phyloP scores from a whole-genome alignment of 2,797 vertebrate genomes.

The Cynodonichthys magdalenae region DNA sequence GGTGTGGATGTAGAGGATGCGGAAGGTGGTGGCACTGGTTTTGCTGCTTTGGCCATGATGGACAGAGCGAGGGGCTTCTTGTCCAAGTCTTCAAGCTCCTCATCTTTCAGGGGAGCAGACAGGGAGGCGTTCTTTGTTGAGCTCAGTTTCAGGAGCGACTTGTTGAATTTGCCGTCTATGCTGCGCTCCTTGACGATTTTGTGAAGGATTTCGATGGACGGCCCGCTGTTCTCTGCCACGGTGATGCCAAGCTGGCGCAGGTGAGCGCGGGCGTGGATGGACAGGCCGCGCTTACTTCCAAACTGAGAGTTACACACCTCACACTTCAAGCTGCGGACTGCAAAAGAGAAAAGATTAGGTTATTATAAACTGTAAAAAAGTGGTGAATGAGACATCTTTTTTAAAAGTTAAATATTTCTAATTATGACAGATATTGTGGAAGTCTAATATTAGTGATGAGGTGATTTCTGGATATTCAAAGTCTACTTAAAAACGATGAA shows the following conservation, averaged over 20 bases:
- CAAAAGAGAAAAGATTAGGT: neutral
- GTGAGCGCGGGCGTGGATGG: constrained; percentile 92
- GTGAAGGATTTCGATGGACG: constrained; percentile 89
- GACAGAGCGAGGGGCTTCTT: constrained; percentile 72
- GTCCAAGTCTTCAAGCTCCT: constrained; percentile 71
- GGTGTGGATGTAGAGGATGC: constrained; percentile 61
- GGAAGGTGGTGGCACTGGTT: constrained; percentile 57
- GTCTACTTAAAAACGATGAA: too few relatives aligned
- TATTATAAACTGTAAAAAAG: neutral
- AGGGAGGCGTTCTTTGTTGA: constrained; percentile 70
- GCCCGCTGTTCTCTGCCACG: constrained; percentile 88
- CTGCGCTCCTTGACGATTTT: constrained; percentile 88
- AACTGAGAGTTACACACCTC: constrained; percentile 89
- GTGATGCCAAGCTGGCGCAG: constrained; percentile 89
- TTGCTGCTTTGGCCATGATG: constrained; percentile 64
- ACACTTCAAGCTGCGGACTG: constrained; percentile 80
- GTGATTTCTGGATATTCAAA: too few relatives aligned
- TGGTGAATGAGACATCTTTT: too few relatives aligned
- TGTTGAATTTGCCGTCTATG: constrained; percentile 57
- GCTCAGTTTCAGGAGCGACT: constrained; percentile 35
- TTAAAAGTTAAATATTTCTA: too few relatives aligned
- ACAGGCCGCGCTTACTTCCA: constrained; percentile 88
- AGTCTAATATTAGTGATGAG: too few relatives aligned
- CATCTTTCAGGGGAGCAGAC: constrained; percentile 48
- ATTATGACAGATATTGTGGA: too few relatives aligned